Evolutionary conservation across 2,888 invertebrate species (phyloP).

Genomic region (Napeogenes sylphis): DNA sequence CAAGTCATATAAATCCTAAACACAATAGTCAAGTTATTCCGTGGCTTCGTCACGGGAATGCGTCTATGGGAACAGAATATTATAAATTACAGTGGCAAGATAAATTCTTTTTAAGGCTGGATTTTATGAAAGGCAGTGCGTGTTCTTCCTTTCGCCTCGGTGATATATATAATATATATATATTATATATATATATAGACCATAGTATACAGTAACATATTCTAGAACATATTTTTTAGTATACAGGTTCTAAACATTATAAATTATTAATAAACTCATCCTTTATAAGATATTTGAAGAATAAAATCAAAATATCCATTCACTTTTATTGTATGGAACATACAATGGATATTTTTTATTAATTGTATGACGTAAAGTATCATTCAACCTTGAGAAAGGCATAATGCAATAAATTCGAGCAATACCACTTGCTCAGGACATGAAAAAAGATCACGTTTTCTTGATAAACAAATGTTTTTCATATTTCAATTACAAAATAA

Average conservation of each 20-base stretch:
- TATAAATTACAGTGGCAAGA: background rate
- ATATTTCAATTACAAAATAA: too few species aligned
- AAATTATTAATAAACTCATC: too few species aligned
- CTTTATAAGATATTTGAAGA: too few species aligned
- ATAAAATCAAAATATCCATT: background rate
- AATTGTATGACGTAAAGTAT: constrained; percentile 10
- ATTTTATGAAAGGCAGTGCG: too few species aligned
- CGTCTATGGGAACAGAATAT: constrained; percentile 10
- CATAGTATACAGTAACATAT: background rate
- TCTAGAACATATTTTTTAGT: too few species aligned
- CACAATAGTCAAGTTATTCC: constrained; percentile 2
- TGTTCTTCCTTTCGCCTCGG: too few species aligned
- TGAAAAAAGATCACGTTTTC: constrained; percentile 23
- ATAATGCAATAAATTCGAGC: constrained; percentile 15
- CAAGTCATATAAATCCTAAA: background rate
- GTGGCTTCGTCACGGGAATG: constrained; percentile 17
- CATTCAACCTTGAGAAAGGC: constrained; percentile 15
- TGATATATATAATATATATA: background rate
- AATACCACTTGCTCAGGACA: constrained; percentile 20
- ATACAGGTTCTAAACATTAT: too few species aligned
- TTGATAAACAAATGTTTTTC: background rate
- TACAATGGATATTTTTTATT: constrained; percentile 12
- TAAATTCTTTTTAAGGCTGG: background rate
- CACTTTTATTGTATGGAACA: constrained; percentile 4
- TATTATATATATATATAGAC: background rate